phyloP scores from a whole-genome alignment of 1,140 invertebrate genomes.

The Meloidogyne exigua region DNA sequence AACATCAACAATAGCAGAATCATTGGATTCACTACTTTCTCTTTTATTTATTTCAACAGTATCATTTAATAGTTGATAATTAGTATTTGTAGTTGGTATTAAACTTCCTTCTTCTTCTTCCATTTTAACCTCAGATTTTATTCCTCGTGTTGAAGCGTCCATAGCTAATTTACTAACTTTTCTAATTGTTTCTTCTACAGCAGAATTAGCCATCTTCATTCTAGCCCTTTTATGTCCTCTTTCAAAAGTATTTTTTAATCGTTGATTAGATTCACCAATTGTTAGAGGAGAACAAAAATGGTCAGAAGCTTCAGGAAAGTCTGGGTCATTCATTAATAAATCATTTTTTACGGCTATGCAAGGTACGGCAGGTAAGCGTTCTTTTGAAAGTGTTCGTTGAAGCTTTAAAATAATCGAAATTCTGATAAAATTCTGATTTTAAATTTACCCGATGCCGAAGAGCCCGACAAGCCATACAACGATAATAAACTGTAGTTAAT shows the following conservation, averaged over 20 bases:
- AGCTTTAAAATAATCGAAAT: slow-evolving; percentile 22
- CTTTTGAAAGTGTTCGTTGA: slow-evolving; percentile 45
- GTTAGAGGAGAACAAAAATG: slow-evolving; percentile 51
- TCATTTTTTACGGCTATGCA: slow-evolving; percentile 55
- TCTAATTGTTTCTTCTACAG: slow-evolving; percentile 24
- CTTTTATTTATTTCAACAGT: neutral
- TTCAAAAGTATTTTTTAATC: slow-evolving; percentile 50
- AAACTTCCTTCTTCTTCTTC: neutral
- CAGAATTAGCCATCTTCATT: slow-evolving; percentile 45
- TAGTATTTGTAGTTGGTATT: too few relatives aligned
- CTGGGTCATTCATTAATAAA: slow-evolving; percentile 51
- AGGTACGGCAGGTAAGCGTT: slow-evolving; percentile 48
- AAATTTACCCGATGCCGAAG: slow-evolving; percentile 38
- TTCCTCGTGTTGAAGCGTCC: too few relatives aligned
- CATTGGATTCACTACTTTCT: neutral
- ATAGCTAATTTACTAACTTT: slow-evolving; percentile 6
- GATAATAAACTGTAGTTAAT: slow-evolving; percentile 50
- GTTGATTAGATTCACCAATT: slow-evolving; percentile 51
- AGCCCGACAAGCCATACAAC: slow-evolving; percentile 54
- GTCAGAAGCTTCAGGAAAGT: slow-evolving; percentile 50
- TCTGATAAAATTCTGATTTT: neutral
- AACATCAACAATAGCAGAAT: neutral
- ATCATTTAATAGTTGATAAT: neutral
- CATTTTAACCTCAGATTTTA: neutral
- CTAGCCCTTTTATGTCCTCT: slow-evolving; percentile 49